phyloP scores from a whole-genome alignment of 2,888 invertebrate genomes.

The Celastrina argiolus region DNA sequence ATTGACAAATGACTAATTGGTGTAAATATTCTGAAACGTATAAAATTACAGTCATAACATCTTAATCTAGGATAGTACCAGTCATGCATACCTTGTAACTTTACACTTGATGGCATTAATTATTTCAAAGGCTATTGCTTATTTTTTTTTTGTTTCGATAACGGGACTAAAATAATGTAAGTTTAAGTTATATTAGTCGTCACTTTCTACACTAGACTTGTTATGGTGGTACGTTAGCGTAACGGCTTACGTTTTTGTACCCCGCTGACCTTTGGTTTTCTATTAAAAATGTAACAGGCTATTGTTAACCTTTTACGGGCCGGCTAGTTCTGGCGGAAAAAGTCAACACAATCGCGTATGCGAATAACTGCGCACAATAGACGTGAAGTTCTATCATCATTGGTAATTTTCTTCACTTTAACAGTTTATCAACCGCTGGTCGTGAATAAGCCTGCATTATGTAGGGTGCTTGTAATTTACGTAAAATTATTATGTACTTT shows the following conservation, averaged over 20 bases:
- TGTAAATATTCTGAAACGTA: not conserved
- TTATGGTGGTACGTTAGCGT: constrained; percentile 8
- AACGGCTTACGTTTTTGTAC: constrained; percentile 1
- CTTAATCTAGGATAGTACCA: not conserved
- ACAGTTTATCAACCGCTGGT: constrained; percentile 8
- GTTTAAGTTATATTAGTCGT: not conserved
- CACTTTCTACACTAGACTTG: not conserved
- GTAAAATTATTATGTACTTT: not conserved
- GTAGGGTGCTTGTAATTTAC: not conserved
- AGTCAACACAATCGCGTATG: not conserved
- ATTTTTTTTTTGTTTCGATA: no score
- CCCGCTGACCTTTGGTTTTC: constrained; percentile 17
- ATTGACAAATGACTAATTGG: not conserved
- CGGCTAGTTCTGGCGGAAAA: not conserved
- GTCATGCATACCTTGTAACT: not conserved
- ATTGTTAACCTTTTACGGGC: constrained; percentile 12
- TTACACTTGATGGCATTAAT: no score
- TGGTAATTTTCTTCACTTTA: constrained; percentile 18
- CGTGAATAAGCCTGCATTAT: not conserved
- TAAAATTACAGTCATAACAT: not conserved
- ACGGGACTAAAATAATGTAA: not conserved
- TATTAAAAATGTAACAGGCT: constrained; percentile 17
- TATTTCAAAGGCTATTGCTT: no score
- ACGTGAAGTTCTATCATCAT: constrained; percentile 6
- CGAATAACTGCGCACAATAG: constrained; percentile 13